Conservation (phyloP, 2,113 vertebrate genomes). For the Tringa solitaria region DNA sequence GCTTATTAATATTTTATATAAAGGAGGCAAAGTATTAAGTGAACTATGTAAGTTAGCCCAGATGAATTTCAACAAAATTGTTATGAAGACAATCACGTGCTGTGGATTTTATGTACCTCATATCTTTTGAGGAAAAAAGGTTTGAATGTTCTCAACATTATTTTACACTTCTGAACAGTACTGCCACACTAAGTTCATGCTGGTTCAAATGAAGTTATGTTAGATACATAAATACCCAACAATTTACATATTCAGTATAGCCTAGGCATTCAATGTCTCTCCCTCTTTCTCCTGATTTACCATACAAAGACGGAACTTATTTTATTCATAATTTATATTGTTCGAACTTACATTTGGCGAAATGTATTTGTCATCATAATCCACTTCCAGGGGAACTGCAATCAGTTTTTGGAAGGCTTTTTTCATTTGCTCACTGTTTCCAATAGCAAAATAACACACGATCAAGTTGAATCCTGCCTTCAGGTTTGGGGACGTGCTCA, state of each 20-base stretch:
- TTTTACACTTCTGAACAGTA: not conserved
- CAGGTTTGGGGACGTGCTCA: constrained; percentile 88
- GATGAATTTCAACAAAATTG: not conserved
- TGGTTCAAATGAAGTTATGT: not conserved
- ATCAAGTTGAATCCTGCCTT: constrained; percentile 93
- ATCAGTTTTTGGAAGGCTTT: constrained; percentile 95
- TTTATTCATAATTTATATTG: not conserved
- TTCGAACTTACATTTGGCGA: constrained; percentile 81
- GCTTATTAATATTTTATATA: not conserved
- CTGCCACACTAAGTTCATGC: not conserved
- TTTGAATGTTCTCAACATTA: not conserved
- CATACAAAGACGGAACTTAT: not conserved
- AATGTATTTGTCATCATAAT: constrained; percentile 93
- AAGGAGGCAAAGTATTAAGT: not conserved
- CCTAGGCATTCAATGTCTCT: not conserved
- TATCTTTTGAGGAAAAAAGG: not conserved
- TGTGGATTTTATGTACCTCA: not conserved
- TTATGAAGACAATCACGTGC: not conserved
- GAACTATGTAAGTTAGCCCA: not conserved
- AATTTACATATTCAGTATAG: not conserved
- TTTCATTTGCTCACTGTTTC: constrained; percentile 93
- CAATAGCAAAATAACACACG: constrained; percentile 89
- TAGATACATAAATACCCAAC: not conserved
- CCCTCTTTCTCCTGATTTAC: not conserved
- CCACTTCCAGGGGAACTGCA: constrained; percentile 86